Conservation (phyloP, 30 jellyfish, hydroid and myxozoan species). For the Turritopsis rubra region DNA sequence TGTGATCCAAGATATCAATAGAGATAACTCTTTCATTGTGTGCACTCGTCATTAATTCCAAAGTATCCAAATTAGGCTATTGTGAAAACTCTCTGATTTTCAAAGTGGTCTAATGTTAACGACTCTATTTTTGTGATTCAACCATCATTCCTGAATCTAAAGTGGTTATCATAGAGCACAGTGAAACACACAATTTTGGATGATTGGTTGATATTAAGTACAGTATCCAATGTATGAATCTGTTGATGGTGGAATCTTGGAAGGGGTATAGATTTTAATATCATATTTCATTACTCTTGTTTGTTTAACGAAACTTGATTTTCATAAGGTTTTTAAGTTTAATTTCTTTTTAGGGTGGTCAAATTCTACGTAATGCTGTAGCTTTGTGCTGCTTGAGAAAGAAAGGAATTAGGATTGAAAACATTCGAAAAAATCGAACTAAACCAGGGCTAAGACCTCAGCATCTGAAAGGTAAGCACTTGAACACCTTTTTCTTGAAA, state of each 20-base stretch:
- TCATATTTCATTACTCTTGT: too few species aligned
- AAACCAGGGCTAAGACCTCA: constrained; percentile 69
- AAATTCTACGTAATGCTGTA: constrained; percentile 47
- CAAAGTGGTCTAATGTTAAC: too few species aligned
- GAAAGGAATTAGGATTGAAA: constrained; percentile 28
- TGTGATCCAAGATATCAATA: too few species aligned
- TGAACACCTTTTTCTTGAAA: background rate
- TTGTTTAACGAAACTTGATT: too few species aligned
- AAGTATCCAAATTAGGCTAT: too few species aligned
- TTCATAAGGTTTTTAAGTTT: background rate
- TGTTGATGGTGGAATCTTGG: background rate
- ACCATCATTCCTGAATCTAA: too few species aligned
- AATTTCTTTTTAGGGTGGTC: constrained; percentile 59
- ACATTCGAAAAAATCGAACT: constrained; percentile 50
- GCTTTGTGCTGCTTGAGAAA: constrained; percentile 39
- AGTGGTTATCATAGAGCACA: too few species aligned
- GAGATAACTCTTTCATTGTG: too few species aligned
- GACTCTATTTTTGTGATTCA: too few species aligned
- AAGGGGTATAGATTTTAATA: background rate
- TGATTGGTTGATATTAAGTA: too few species aligned
- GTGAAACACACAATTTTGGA: background rate
- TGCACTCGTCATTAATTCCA: too few species aligned
- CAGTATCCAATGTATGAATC: background rate
- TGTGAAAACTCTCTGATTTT: too few species aligned
- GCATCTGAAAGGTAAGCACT: constrained; percentile 53